phyloP scores from a whole-genome alignment of 2,888 invertebrate species.

The Chrysolina americana region DNA sequence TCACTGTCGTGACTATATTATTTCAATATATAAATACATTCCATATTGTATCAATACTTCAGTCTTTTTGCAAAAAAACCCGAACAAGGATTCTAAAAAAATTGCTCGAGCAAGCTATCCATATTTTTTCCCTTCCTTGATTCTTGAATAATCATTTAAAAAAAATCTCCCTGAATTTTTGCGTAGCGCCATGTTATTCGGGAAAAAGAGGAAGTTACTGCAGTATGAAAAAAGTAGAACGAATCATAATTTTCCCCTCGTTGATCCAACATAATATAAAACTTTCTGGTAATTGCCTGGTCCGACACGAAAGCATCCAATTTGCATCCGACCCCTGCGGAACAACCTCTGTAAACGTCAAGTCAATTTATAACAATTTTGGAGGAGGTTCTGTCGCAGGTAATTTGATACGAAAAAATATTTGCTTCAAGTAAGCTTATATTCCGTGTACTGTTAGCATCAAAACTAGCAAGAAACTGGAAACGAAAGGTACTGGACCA shows the following conservation, averaged over 20 bases:
- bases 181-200: too few relatives aligned
- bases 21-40: too few relatives aligned
- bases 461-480: neutral
- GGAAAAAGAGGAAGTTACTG: neutral
- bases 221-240: neutral
- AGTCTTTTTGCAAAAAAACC: too few relatives aligned
- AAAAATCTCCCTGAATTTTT: too few relatives aligned
- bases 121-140: too few relatives aligned
- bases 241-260: neutral
- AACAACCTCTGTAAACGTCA: constrained; percentile 44
- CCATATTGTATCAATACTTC: too few relatives aligned
- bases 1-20: too few relatives aligned
- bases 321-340: constrained; percentile 33
- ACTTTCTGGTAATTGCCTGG: constrained; percentile 19
- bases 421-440: neutral
- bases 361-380: constrained; percentile 35
- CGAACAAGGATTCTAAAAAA: too few relatives aligned
- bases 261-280: constrained; percentile 16
- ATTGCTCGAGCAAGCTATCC: too few relatives aligned
- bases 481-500: too few relatives aligned
- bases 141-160: too few relatives aligned
- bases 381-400: neutral
- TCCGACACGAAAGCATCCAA: constrained; percentile 23
- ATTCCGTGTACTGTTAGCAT: neutral
- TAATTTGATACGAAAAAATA: neutral